Evolutionary conservation across 2,113 vertebrate genomes (phyloP), one percentile per base, ranked within the genome.

Genomic region (Trematomus loennbergii): DNA sequence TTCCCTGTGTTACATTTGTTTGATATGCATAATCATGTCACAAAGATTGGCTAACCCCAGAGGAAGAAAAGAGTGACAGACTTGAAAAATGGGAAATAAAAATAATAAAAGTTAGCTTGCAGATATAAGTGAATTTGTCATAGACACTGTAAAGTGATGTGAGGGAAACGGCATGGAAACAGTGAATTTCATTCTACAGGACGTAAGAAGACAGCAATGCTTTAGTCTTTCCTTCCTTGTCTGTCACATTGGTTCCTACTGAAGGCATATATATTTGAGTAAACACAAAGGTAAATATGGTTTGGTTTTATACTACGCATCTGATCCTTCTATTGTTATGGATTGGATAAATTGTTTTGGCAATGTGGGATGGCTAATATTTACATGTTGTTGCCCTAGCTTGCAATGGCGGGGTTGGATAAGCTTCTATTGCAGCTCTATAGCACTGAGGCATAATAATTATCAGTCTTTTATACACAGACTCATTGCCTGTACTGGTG

Each of bases 11-110:
- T 77, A 69, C 64, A 79, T 91, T 89, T 88, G 78, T 90, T 89
- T 91, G 82, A 92, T 88, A 86, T 92, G 78, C 81, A 81, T 79
- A 80, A 85, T 80, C 25, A 53, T 75, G 65, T 83, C 67, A 75
- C 72, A 53, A 60, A 87, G 70, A 89, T 77, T 86, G 59, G 43
- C 61, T 68, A 76, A 85, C 72, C 80, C 78, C 62, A 64, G 75
- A 87, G 63, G 79, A 79, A 83, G 72, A 75, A 71, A 50, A 65
- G 72, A 81, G 36, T 66, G 71, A 61, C 71, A 75, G 54, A 72
- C 17, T 49, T 60, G 43, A 50, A 67, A 75, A 68, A 18, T 4
- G 12, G 9, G 13, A 52, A 63, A 60, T 52, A 3, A 78, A 73
- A 62, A 46, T 45, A 79, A 15, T 59, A 17, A 70, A 61, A 72